Conservation (phyloP, 1,140 invertebrate genomes). For the Drosophila sproati region DNA sequence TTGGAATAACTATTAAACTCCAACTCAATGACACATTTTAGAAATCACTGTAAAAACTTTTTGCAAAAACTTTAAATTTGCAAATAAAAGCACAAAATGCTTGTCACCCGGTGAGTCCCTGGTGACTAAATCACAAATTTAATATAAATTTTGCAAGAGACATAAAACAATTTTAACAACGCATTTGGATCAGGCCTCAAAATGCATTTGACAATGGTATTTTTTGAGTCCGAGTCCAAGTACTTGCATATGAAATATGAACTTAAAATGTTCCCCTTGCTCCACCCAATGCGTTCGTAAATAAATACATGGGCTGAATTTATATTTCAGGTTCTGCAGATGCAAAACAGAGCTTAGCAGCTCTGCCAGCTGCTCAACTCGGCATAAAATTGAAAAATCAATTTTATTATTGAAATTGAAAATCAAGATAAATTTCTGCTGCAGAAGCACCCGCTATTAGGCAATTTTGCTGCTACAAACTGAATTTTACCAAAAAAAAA, state of each 20-base stretch:
- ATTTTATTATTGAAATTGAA: slow-evolving; percentile 81
- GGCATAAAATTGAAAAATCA: slow-evolving; percentile 77
- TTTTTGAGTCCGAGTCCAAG: slow-evolving; percentile 29
- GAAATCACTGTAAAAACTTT: slow-evolving; percentile 3
- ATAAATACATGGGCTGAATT: slow-evolving; percentile 45
- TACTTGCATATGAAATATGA: slow-evolving; percentile 34
- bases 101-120: slow-evolving; percentile 11
- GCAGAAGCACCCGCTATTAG: slow-evolving; percentile 26
- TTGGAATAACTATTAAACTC: background rate
- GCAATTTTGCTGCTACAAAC: slow-evolving; percentile 21
- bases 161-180: slow-evolving; percentile 54
- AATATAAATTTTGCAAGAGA: slow-evolving; percentile 45
- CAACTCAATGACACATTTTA: background rate
- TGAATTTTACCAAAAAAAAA: background rate
- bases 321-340: slow-evolving; percentile 38
- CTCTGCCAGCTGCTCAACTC: slow-evolving; percentile 56
- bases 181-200: slow-evolving; percentile 52
- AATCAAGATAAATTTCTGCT: slow-evolving; percentile 61
- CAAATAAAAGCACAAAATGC: slow-evolving; percentile 1
- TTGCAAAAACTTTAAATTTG: slow-evolving; percentile 5
- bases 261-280: background rate
- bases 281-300: slow-evolving; percentile 53
- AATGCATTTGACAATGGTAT: slow-evolving; percentile 44
- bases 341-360: slow-evolving; percentile 23
- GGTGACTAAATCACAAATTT: slow-evolving; percentile 26